Base-by-base conservation (phyloP, 2,888 invertebrate genomes). In the Lepas anatifera region DNA sequence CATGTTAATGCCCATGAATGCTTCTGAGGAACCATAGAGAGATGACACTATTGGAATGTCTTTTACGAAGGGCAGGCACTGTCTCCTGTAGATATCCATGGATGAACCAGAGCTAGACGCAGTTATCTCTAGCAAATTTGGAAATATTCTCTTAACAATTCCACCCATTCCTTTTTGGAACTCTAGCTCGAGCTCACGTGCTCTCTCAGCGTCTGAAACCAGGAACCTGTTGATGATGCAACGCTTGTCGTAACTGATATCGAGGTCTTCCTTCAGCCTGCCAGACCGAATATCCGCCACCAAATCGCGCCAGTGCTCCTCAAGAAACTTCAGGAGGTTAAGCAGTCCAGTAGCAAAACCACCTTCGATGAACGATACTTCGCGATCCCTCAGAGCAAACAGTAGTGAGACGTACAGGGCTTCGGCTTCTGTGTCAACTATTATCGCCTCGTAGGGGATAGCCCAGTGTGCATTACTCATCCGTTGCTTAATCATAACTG, bases 11-110 rank as follows among this genome's bases (percentile, higher is more conserved):
- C 76, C 77, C 16, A 77, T 67, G 29, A 76, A 73, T 11, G 75
- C 79, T 70, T 80, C 80, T 18, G 79, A 78, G 8, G 79, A 79
- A n/a, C 77, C 78, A 74, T 79, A 79, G 27, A 78, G 70, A 1
- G n/a, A n/a, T n/a, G n/a, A n/a, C n/a, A n/a, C n/a, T n/a, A n/a
- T n/a, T n/a, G n/a, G n/a, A n/a, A n/a, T n/a, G n/a, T n/a, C n/a
- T n/a, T n/a, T n/a, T n/a, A n/a, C n/a, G n/a, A n/a, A n/a, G n/a
- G n/a, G n/a, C n/a, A n/a, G n/a, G n/a, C n/a, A n/a, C n/a, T n/a
- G n/a, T n/a, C n/a, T n/a, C n/a, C n/a, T n/a, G n/a, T n/a, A n/a
- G n/a, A n/a, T n/a, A n/a, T n/a, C n/a, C n/a, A n/a, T n/a, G n/a
- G n/a, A n/a, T n/a, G n/a, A n/a, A n/a, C n/a, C n/a, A n/a, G n/a